Evolutionary conservation across 2,888 invertebrate genomes (phyloP).

Genomic region (Erynnis tages): DNA sequence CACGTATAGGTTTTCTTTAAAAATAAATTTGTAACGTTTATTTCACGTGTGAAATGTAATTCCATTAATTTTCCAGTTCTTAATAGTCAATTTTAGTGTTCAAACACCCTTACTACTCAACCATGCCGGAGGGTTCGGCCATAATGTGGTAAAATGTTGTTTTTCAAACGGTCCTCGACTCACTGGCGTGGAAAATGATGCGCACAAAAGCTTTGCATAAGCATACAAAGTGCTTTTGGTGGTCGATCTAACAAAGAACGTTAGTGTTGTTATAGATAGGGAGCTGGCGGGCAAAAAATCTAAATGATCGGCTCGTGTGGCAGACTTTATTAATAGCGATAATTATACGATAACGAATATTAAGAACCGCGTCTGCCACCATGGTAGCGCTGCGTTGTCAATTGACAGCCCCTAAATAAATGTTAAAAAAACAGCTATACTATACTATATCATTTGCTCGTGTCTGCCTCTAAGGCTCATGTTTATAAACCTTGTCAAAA

Average conservation of each 20-base stretch:
- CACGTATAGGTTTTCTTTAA: too few species aligned
- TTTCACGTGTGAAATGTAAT: constrained; percentile 3
- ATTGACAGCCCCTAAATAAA: too few species aligned
- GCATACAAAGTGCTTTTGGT: constrained; percentile 36
- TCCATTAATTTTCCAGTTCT: constrained; percentile 1
- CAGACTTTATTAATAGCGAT: too few species aligned
- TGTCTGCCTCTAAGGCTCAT: too few species aligned
- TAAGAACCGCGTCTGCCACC: too few species aligned
- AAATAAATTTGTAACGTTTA: background rate
- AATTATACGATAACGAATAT: too few species aligned
- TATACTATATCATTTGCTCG: too few species aligned
- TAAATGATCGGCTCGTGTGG: too few species aligned
- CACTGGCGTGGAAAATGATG: constrained; percentile 58
- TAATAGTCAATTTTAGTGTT: constrained; percentile 7
- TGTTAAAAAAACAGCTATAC: too few species aligned
- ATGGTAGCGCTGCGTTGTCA: too few species aligned
- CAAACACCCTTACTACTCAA: constrained; percentile 47
- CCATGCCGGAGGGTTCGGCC: constrained; percentile 59
- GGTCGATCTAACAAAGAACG: constrained; percentile 16
- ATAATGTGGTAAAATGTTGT: constrained; percentile 66
- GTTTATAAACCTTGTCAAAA: too few species aligned
- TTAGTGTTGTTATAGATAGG: constrained; percentile 10
- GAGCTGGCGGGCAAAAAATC: too few species aligned
- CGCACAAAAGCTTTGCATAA: constrained; percentile 54
- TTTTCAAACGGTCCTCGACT: constrained; percentile 56